Evolutionary conservation across 53 echinoderm and acorn worm genomes (phyloP).

Genomic region (Echinarachnius parma): DNA sequence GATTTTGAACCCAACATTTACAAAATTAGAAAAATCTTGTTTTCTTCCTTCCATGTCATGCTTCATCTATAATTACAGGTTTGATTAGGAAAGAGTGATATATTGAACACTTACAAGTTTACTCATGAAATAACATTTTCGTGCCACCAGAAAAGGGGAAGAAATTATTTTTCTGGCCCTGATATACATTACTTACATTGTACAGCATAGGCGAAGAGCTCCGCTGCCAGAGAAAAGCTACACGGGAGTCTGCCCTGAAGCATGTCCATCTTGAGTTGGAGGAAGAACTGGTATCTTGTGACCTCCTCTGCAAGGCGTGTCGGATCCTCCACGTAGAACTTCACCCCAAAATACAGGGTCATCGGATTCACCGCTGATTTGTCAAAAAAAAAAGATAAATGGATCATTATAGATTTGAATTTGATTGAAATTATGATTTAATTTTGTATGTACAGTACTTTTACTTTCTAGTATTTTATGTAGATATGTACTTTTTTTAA

Average conservation of each 20-base stretch:
- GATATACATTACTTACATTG: conserved; percentile 75
- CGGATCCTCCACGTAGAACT: conserved; percentile 97
- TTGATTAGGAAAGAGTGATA: too few relatives aligned
- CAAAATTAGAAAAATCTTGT: too few relatives aligned
- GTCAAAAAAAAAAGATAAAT: neutral
- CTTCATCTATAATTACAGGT: too few relatives aligned
- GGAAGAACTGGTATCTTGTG: conserved; percentile 90
- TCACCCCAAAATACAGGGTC: conserved; percentile 94
- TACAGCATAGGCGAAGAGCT: conserved; percentile 74
- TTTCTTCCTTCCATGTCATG: too few relatives aligned
- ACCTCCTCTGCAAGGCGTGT: conserved; percentile 90
- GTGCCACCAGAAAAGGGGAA: too few relatives aligned
- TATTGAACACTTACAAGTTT: too few relatives aligned
- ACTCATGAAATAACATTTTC: too few relatives aligned
- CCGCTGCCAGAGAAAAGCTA: conserved; percentile 60
- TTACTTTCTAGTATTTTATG: too few relatives aligned
- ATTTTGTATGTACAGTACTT: neutral
- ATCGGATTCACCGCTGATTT: conserved; percentile 60
- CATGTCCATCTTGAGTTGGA: conserved; percentile 91
- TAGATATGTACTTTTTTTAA: too few relatives aligned
- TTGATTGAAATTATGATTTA: neutral
- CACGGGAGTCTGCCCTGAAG: conserved; percentile 82
- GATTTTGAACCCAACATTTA: too few relatives aligned
- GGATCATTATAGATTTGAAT: too few relatives aligned
- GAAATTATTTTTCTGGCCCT: neutral